Conservation (phyloP, 2,113 vertebrate species). For the Erinaceus europaeus region DNA sequence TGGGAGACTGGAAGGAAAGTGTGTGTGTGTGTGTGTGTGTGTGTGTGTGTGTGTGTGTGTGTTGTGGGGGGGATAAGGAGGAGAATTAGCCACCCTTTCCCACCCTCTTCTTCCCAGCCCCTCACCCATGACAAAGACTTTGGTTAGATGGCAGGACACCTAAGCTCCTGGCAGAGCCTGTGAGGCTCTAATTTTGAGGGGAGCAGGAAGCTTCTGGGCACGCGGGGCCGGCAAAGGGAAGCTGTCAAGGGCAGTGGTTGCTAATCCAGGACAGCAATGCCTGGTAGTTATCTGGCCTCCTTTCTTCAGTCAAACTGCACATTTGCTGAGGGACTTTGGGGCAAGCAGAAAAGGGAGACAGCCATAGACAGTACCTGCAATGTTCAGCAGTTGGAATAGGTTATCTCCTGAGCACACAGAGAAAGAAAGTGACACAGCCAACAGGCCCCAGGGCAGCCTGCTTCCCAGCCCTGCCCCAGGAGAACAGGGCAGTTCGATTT, state of each 20-base stretch:
- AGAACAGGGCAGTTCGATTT: conserved; percentile 24
- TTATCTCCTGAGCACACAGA: not conserved
- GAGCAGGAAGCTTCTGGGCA: not conserved
- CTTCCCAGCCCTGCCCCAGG: not conserved
- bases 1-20: not conserved
- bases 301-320: not conserved
- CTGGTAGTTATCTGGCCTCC: not conserved
- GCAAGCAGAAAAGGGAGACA: rapidly evolving
- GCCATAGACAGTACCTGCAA: rapidly evolving
- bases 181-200: not conserved
- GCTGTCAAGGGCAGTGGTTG: not conserved
- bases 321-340: not conserved
- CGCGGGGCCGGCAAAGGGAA: not conserved
- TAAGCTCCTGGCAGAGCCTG: too few relatives aligned
- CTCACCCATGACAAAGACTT: not conserved
- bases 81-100: not conserved
- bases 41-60: too few relatives aligned
- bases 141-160: not conserved
- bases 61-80: not conserved
- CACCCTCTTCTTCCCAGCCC: too few relatives aligned
- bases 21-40: too few relatives aligned
- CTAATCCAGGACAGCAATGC: not conserved
- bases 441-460: not conserved
- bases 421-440: not conserved
- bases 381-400: not conserved